Evolutionary conservation across 2,797 vertebrate species (phyloP), one percentile per base, ranked within the genome.

Genomic region (Sphenopsis melanotis): DNA sequence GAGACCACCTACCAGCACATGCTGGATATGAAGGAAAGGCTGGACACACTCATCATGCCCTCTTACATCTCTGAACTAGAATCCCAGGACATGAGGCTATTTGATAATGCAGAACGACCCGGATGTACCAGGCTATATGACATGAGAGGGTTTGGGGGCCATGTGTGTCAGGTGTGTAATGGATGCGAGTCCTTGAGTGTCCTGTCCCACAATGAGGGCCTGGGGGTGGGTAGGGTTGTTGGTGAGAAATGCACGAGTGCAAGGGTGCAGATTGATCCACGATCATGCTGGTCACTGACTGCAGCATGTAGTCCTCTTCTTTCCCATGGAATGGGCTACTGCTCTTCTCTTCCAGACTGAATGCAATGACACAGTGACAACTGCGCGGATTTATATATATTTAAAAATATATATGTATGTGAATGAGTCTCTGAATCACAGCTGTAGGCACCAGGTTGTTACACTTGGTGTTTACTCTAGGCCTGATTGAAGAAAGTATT

Each of bases 121-220:
- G 3, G 37, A n/a, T 60, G 12, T 65, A 32, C 15, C 26, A 34
- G n/a, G 15, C 47, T 75, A 1, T 52, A 3, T 9, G 44, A 59
- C 1, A 8, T 0, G 9, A 57, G 7, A 7, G 29, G 6, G 5
- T 2, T 3, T 5, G 1, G 22, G 12, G 10, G 5, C 3, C 11
- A 4, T 10, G 11, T 52, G 15, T n/a, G 30, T 36, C 26, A 34
- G 15, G 6, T 2, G 0, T 32, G 4, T 7, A 4, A 3, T 65
- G 55, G 42, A 3, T 50, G 46, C n/a, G 26, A 18, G 18, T 52
- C 29, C 26, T 29, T 0, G 0, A 47, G 57, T 18, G 22, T 57
- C 18, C 4, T 24, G 34, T 41, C 64, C 64, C 61, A 29, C 29
- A 5, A 1, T 1, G 29, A 64, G 32, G 42, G 24, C 15, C 1